A percentile compares a stretch with the other conserved stretches of the same genome.
Conservation (phyloP, 2,888 invertebrate species). For the Cacoxenus indagator region DNA sequence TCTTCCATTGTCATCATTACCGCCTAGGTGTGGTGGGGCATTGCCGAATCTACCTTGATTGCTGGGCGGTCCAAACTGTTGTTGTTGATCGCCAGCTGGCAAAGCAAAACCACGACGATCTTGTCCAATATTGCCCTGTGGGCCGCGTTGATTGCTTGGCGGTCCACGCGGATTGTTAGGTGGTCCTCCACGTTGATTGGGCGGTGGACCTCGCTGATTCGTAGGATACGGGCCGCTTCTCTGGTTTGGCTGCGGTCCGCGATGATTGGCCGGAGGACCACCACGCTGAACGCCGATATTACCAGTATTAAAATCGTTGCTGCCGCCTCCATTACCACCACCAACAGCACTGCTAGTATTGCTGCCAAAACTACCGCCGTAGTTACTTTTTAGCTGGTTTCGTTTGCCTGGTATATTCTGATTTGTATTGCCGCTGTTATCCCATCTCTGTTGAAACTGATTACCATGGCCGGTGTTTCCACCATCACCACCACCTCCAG, state of each 20-base stretch:
- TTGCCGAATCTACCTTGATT: slow-evolving; percentile 65
- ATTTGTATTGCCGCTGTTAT: neutral
- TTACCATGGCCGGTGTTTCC: slow-evolving; percentile 27
- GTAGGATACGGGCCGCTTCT: neutral
- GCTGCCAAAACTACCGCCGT: slow-evolving; percentile 41
- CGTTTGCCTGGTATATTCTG: neutral
- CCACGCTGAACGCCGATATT: neutral
- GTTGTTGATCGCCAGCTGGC: slow-evolving; percentile 55
- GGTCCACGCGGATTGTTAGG: slow-evolving; percentile 5
- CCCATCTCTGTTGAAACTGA: slow-evolving; percentile 20
- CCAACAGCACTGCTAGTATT: slow-evolving; percentile 22
- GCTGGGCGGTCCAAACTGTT: slow-evolving; percentile 45
- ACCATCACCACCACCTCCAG: too few relatives aligned
- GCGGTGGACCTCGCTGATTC: neutral
- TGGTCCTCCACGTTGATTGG: slow-evolving; percentile 30
- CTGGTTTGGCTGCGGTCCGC: neutral
- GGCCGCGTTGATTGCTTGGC: too few relatives aligned
- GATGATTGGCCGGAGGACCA: neutral
- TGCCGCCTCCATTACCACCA: too few relatives aligned
- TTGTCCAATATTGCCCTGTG: slow-evolving; percentile 48
- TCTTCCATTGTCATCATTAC: slow-evolving; percentile 36
- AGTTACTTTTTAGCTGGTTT: slow-evolving; percentile 31
- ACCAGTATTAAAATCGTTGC: slow-evolving; percentile 41
- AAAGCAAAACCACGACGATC: slow-evolving; percentile 68
- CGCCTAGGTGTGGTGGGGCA: slow-evolving; percentile 34